Base-by-base conservation (phyloP, 2,888 invertebrate species). In the Idaea dimidiata region DNA sequence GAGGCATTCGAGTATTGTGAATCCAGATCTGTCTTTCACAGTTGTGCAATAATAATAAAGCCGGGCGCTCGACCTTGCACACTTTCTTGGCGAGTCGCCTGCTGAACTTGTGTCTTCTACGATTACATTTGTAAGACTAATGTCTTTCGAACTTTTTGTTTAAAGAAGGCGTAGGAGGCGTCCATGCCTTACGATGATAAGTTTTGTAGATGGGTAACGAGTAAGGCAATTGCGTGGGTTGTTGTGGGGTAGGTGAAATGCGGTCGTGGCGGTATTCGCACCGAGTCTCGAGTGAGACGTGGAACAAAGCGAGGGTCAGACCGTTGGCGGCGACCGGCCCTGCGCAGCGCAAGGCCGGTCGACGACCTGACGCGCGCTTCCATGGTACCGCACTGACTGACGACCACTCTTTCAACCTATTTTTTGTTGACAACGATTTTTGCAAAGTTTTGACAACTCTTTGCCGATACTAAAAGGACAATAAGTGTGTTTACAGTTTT, bases 301-400 rank as follows among this genome's bases (percentile, higher is more conserved):
- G 78, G 83, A 86, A 87, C 87, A 88, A 87, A 86, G 84, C 85
- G 75, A 82, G 89, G 88, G 88, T 87, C 86, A 87, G 72, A 76
- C 74, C 74, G 75, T 71, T 80, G 79, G 73, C 62, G 61, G 55
- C 66, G 65, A 58, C 61, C 82, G 86, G 87, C 86, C 84, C 82
- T 82, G 86, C 83, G 84, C 84, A 74, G 84, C 84, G 90, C 91
- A 92, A 92, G 91, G 91, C 87, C 91, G 91, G 91, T 88, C 91
- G 87, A 74, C 87, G 90, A 91, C 89, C 91, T 83, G 84, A 76
- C 84, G 79, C 79, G 78, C 80, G 72, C 73, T 76, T 70, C 77
- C 69, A 67, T 75, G 71, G 77, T 80, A 81, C 77, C 69, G 81
- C 81, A 83, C 82, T 75, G 77, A 76, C 74, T 75, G 75, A 75